Percentiles rank a stretch among this genome's conserved stretches.
Conservation (phyloP, 2,113 vertebrate species). For the Epinephelus lanceolatus region DNA sequence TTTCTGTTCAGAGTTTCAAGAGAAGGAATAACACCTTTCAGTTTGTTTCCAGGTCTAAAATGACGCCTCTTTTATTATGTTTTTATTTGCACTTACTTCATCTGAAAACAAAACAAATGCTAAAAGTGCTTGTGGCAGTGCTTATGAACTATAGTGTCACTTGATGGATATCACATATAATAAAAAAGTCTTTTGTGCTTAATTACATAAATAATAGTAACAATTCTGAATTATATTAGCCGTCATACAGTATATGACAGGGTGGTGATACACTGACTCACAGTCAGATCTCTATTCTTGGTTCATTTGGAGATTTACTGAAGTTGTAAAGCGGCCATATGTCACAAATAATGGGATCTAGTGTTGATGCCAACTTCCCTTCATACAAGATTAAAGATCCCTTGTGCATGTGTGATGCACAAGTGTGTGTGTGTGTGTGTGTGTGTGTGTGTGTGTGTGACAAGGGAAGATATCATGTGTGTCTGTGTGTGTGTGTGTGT, state of each 20-base stretch:
- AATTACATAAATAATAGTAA: neutral
- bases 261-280: constrained; percentile 25
- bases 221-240: neutral
- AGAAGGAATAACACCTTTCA: neutral
- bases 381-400: neutral
- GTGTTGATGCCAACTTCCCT: neutral
- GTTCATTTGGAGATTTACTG: constrained; percentile 42
- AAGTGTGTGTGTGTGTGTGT: constrained; percentile 2
- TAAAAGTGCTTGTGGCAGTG: neutral
- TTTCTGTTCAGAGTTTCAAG: neutral
- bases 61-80: neutral
- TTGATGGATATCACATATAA: neutral
- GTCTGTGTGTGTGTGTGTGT: neutral
- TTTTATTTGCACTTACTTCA: neutral
- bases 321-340: constrained; percentile 15
- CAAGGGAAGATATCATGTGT: neutral
- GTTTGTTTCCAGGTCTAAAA: neutral
- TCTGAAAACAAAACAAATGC: neutral
- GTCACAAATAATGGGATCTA: constrained; percentile 12
- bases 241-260: neutral
- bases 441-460: neutral
- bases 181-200: neutral
- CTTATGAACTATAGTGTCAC: neutral
- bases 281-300: constrained; percentile 26
- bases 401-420: neutral